Percentiles rank a stretch among this genome's conserved stretches.
These are phyloP conservation scores for Channallabes apus DNA, from an alignment of 2,797 vertebrate genomes.

Conservation along the genomic window DNA sequence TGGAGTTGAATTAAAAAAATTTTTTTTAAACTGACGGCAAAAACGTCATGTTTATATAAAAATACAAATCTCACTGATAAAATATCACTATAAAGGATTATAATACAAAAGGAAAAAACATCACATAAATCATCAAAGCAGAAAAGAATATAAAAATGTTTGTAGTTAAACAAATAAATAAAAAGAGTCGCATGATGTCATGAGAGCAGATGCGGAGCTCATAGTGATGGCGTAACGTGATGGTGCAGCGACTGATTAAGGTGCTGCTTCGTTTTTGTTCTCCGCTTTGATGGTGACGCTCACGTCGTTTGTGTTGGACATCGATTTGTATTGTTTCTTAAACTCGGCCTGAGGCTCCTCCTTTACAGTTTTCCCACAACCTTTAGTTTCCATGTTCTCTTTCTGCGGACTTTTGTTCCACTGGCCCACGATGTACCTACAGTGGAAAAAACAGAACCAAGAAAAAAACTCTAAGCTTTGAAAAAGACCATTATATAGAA, in stretches of 20 bases:
- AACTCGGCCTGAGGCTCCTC: conserved; percentile 50
- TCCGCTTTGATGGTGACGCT: not conserved
- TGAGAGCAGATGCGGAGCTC: not conserved
- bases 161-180: conserved; percentile 47
- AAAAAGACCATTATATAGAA: not conserved
- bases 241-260: not conserved
- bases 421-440: conserved; percentile 54
- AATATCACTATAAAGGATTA: not conserved
- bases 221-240: too few species aligned
- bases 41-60: too few species aligned
- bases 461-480: not conserved
- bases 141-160: not conserved
- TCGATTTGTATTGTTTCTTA: conserved; percentile 46
- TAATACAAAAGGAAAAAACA: not conserved
- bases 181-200: conserved; percentile 16
- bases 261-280: not conserved
- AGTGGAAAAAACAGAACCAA: conserved; percentile 22
- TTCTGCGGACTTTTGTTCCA: conserved; percentile 55
- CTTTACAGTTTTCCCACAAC: conserved; percentile 55
- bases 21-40: too few species aligned
- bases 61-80: not conserved
- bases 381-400: conserved; percentile 62
- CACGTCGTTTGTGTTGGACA: not conserved
- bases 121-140: not conserved
- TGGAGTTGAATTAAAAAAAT: too few species aligned